phyloP scores from a whole-genome alignment of 2,888 invertebrate genomes.

The Nomada flava region DNA sequence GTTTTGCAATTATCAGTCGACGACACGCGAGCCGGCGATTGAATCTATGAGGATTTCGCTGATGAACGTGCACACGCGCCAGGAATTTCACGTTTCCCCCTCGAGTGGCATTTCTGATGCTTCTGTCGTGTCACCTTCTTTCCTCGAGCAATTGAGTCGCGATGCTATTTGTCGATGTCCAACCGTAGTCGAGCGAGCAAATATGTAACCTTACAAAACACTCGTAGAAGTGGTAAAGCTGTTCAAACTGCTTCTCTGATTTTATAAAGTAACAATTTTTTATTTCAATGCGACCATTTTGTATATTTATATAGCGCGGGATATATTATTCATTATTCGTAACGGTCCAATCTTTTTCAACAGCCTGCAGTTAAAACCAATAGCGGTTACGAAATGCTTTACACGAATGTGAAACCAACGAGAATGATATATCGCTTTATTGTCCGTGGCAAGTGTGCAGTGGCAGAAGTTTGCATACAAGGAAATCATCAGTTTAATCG shows the following conservation, averaged over 20 bases:
- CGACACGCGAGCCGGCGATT: slow-evolving; percentile 57
- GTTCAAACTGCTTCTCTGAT: not conserved
- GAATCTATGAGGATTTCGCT: slow-evolving; percentile 30
- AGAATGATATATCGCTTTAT: too few relatives aligned
- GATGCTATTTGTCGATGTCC: slow-evolving; percentile 45
- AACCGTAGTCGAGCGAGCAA: slow-evolving; percentile 19
- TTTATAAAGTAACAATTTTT: not conserved
- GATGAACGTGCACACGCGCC: slow-evolving; percentile 34
- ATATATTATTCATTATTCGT: too few relatives aligned
- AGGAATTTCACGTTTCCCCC: slow-evolving; percentile 47
- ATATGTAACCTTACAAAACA: slow-evolving; percentile 21
- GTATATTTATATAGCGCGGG: too few relatives aligned
- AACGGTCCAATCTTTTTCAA: too few relatives aligned
- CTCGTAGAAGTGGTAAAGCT: not conserved
- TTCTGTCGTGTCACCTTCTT: slow-evolving; percentile 40
- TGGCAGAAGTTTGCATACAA: too few relatives aligned
- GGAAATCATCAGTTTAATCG: too few relatives aligned
- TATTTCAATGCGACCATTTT: not conserved
- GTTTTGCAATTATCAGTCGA: slow-evolving; percentile 58
- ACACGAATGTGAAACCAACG: too few relatives aligned
- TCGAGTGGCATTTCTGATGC: slow-evolving; percentile 41
- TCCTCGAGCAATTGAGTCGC: slow-evolving; percentile 53
- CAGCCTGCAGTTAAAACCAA: too few relatives aligned
- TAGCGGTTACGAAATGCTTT: too few relatives aligned
- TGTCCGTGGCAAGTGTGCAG: too few relatives aligned